Percentiles rank a stretch among this genome's conserved stretches.
Evolutionary conservation across 2,888 invertebrate genomes (phyloP).

Genomic region (Hypsopygia costalis): DNA sequence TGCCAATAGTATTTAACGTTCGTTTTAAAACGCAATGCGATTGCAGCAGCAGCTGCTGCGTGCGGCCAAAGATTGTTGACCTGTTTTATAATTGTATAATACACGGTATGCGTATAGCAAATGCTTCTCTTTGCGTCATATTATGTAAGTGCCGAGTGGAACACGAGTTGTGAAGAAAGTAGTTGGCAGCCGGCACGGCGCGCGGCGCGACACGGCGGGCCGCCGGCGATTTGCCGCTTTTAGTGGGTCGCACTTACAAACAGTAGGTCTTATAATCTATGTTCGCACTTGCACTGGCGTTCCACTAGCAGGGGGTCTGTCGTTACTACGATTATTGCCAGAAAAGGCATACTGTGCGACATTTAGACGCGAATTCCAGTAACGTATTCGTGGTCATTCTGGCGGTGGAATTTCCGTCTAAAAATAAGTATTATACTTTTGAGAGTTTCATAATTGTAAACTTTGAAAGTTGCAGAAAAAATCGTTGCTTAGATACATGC

Average conservation of each 20-base stretch:
- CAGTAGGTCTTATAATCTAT: too few species aligned
- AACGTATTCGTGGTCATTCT: too few species aligned
- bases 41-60: conserved; percentile 9
- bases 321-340: too few species aligned
- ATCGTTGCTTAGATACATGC: too few species aligned
- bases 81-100: conserved; percentile 23
- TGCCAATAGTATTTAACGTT: conserved; percentile 2
- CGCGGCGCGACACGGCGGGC: conserved; percentile 12
- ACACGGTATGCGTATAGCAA: conserved; percentile 18
- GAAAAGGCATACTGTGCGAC: too few species aligned
- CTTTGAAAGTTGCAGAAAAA: too few species aligned
- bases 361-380: too few species aligned
- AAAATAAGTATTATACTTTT: too few species aligned
- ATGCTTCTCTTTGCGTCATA: conserved; percentile 20
- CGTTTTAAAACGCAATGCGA: conserved; percentile 2
- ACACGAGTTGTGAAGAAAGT: conserved; percentile 18
- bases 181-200: conserved; percentile 13
- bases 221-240: conserved; percentile 4
- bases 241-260: conserved; percentile 5
- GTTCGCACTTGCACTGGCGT: too few species aligned
- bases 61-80: conserved; percentile 20
- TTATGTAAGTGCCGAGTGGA: conserved; percentile 19
- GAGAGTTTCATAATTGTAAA: too few species aligned
- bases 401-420: too few species aligned
- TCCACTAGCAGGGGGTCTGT: too few species aligned